These are phyloP conservation scores for Epizoanthus ramosus DNA, from an alignment of 92 coral and sea anemone species.

Conservation along the genomic window DNA sequence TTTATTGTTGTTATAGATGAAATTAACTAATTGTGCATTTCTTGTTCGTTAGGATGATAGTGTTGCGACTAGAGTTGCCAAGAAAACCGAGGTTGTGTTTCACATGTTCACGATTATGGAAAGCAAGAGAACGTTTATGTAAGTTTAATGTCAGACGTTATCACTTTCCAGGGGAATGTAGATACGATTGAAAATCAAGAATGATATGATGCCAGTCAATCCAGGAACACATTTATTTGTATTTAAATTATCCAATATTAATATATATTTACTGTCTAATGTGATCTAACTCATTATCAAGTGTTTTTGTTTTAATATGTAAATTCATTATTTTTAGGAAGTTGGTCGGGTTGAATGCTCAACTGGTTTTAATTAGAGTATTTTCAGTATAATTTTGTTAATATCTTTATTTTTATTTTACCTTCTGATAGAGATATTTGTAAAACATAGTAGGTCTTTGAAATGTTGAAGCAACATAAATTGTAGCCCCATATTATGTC, in stretches of 20 bases:
- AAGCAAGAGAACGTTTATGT: conserved; percentile 71
- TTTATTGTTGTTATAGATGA: neutral
- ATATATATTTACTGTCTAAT: too few species aligned
- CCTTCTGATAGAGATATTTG: too few species aligned
- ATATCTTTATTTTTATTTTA: too few species aligned
- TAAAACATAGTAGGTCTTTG: neutral
- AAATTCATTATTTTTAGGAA: too few species aligned
- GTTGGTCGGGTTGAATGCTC: neutral
- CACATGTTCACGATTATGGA: conserved; percentile 79
- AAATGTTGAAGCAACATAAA: neutral
- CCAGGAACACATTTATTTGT: too few species aligned
- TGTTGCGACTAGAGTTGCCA: conserved; percentile 74
- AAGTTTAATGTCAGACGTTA: conserved; percentile 42
- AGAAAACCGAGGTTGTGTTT: conserved; percentile 71
- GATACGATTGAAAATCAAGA: neutral
- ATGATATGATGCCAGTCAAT: neutral
- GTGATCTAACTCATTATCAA: too few species aligned
- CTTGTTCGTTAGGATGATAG: conserved; percentile 65
- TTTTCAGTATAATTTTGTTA: too few species aligned
- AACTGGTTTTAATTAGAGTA: neutral
- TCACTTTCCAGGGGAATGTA: neutral
- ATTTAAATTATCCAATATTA: too few species aligned
- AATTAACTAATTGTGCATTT: neutral
- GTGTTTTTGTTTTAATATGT: too few species aligned
- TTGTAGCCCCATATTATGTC: too few species aligned